A percentile compares a stretch with the other conserved stretches of the same genome.
phyloP scores from a whole-genome alignment of 2,113 vertebrate species.

The Engystomops pustulosus region DNA sequence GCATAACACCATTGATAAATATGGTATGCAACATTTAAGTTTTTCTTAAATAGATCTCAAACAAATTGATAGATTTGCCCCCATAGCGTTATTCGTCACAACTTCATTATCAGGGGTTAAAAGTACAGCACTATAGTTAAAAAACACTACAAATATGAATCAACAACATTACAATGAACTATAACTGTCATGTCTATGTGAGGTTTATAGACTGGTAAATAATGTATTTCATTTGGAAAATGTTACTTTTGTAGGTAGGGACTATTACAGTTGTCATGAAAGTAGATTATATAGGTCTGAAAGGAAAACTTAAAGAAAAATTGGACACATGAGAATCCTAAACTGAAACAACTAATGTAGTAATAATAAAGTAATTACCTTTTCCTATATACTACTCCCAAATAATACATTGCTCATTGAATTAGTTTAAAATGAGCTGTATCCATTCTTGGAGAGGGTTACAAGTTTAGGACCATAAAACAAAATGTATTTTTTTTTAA shows the following conservation, averaged over 20 bases:
- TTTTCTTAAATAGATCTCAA: too few species aligned
- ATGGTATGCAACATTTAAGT: too few species aligned
- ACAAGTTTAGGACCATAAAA: not conserved
- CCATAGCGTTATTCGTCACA: too few species aligned
- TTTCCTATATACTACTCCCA: not conserved
- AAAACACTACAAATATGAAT: not conserved
- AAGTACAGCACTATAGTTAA: not conserved
- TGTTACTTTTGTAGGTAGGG: not conserved
- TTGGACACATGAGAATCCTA: conserved; percentile 15
- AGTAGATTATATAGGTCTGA: not conserved
- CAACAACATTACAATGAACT: not conserved
- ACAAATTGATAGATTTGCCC: too few species aligned
- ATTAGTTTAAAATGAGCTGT: not conserved
- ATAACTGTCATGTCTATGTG: not conserved
- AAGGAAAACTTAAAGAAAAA: not conserved
- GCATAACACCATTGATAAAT: too few species aligned
- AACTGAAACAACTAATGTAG: not conserved
- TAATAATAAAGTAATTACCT: not conserved
- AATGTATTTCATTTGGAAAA: conserved; percentile 1
- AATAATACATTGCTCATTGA: not conserved
- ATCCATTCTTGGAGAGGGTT: not conserved
- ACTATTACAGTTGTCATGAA: not conserved
- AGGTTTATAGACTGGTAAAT: not conserved
- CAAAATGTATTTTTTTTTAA: too few species aligned
- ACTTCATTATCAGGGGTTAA: too few species aligned